Percentiles rank a stretch among this genome's conserved stretches.
Conservation (phyloP, 2,888 invertebrate genomes). For the Mimachlamys varia region DNA sequence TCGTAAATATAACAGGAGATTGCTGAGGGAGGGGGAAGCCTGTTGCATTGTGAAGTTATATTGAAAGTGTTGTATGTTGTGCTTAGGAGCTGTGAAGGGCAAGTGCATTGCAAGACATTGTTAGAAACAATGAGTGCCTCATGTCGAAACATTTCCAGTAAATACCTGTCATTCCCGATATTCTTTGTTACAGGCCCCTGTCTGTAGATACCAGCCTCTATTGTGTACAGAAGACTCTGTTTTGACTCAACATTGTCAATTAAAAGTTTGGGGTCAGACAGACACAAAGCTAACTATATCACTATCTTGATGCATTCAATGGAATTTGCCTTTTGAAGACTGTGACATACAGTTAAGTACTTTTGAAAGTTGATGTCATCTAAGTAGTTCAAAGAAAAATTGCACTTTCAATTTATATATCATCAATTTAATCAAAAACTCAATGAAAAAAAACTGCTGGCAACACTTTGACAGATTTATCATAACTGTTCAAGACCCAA, state of each 20-base stretch:
- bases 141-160: conserved; percentile 1
- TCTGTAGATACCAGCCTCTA: conserved; percentile 9
- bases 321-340: neutral
- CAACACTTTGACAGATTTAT: neutral
- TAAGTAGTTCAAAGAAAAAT: neutral
- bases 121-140: neutral
- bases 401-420: neutral
- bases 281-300: neutral
- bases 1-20: conserved; percentile 17
- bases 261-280: neutral
- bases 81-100: neutral
- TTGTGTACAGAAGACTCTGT: neutral
- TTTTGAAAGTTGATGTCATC: neutral
- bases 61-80: neutral
- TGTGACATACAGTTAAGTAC: neutral
- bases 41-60: conserved; percentile 15
- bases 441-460: neutral
- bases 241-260: conserved; percentile 34
- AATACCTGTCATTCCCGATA: neutral
- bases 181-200: neutral
- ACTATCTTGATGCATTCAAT: neutral
- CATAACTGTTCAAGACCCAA: neutral
- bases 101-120: neutral
- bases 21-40: neutral
- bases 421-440: neutral